Conservation (phyloP, 2,888 invertebrate genomes). For the Hoplodrina ambigua region DNA sequence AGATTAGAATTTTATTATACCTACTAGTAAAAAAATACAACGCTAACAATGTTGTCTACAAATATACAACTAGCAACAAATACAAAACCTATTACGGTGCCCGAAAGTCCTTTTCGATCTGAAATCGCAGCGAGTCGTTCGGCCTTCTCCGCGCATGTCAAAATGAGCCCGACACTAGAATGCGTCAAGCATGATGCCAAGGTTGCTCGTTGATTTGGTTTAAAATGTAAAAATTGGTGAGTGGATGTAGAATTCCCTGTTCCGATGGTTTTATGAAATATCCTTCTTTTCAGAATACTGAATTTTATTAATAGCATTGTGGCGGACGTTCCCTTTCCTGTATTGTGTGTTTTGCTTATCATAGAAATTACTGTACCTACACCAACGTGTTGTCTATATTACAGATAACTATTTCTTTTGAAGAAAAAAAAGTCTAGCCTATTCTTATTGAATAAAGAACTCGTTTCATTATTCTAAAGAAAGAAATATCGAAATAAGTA, state of each 20-base stretch:
- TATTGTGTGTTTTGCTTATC: not conserved
- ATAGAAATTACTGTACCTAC: not conserved
- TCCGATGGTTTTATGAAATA: constrained; percentile 47
- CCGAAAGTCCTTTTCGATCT: constrained; percentile 68
- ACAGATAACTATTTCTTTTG: not conserved
- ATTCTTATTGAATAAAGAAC: not conserved
- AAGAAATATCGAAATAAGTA: not conserved
- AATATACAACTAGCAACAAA: constrained; percentile 33
- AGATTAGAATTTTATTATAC: not conserved
- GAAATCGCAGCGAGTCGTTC: constrained; percentile 49
- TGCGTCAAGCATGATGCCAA: constrained; percentile 81
- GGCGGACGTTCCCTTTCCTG: not conserved
- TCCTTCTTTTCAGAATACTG: constrained; percentile 38
- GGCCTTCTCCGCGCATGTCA: constrained; percentile 79
- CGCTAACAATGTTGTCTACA: too few species aligned
- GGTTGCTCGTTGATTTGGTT: constrained; percentile 68
- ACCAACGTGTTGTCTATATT: not conserved
- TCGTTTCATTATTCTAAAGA: not conserved
- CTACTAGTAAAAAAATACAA: not conserved
- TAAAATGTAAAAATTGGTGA: constrained; percentile 72
- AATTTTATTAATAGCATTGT: constrained; percentile 30
- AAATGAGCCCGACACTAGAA: constrained; percentile 72
- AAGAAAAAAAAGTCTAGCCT: not conserved
- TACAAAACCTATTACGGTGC: constrained; percentile 44
- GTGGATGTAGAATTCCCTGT: constrained; percentile 76